A percentile compares a stretch with the other conserved stretches of the same genome.
phyloP scores from a whole-genome alignment of 1,140 invertebrate genomes.

The Panulirus ornatus region DNA sequence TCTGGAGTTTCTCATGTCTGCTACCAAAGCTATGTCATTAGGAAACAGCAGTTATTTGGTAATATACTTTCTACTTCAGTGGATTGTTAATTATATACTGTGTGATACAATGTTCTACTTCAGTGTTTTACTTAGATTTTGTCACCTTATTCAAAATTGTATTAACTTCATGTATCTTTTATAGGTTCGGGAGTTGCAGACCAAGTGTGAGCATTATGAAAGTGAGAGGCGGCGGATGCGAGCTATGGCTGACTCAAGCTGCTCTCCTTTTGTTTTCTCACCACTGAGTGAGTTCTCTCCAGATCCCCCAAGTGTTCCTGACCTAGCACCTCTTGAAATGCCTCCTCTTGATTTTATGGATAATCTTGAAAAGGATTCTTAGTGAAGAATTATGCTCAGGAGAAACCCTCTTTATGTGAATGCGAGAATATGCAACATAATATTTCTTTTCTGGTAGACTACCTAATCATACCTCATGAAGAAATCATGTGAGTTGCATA shows the following conservation, averaged over 20 bases:
- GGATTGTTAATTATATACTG: too few species aligned
- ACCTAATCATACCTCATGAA: too few species aligned
- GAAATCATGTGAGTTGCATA: too few species aligned
- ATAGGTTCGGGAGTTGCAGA: slow-evolving; percentile 51
- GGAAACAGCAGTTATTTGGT: too few species aligned
- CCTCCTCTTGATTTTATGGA: slow-evolving; percentile 64
- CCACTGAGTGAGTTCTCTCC: slow-evolving; percentile 62
- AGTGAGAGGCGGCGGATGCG: slow-evolving; percentile 47
- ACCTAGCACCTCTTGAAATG: slow-evolving; percentile 58
- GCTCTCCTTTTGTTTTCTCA: slow-evolving; percentile 65
- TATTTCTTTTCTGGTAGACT: too few species aligned
- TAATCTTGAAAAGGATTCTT: slow-evolving; percentile 44
- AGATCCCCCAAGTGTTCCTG: slow-evolving; percentile 54
- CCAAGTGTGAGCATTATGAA: slow-evolving; percentile 55
- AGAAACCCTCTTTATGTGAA: background rate
- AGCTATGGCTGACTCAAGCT: slow-evolving; percentile 63
- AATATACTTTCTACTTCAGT: too few species aligned
- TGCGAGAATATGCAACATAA: background rate
- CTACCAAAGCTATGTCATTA: too few species aligned
- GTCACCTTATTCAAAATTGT: too few species aligned
- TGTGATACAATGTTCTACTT: too few species aligned
- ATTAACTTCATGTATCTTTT: background rate
- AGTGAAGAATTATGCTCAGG: slow-evolving; percentile 5
- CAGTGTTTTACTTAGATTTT: too few species aligned
- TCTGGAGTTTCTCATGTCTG: too few species aligned